Evolutionary conservation across 2,888 invertebrate species (phyloP).

Genomic region (Poecilus cupreus): DNA sequence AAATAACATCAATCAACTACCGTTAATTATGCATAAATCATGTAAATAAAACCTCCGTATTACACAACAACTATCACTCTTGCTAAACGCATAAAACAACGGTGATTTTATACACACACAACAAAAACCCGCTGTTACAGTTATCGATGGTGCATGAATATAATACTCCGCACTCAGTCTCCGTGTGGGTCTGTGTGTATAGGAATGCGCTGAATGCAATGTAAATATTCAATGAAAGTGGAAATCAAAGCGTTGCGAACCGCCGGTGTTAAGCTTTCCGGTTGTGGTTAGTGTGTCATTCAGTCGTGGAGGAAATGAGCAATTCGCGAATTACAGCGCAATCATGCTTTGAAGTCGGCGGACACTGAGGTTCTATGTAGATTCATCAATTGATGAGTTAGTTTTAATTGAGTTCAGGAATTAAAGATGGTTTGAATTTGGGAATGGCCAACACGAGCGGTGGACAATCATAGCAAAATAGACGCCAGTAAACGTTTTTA

Average conservation of each 20-base stretch:
- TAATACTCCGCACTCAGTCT: not conserved
- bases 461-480: too few species aligned
- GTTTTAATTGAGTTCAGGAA: not conserved
- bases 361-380: too few species aligned
- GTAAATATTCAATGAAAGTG: slow-evolving; percentile 34
- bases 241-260: slow-evolving; percentile 5
- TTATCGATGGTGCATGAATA: slow-evolving; percentile 28
- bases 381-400: too few species aligned
- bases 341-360: not conserved
- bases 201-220: not conserved
- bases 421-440: not conserved
- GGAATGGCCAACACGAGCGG: too few species aligned
- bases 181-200: not conserved
- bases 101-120: not conserved
- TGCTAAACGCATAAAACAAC: slow-evolving; percentile 14
- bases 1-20: slow-evolving; percentile 13
- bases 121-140: slow-evolving; percentile 29
- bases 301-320: slow-evolving; percentile 5
- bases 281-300: slow-evolving; percentile 35
- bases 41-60: not conserved
- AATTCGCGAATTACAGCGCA: not conserved
- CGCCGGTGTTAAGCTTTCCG: not conserved
- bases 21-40: slow-evolving; percentile 21
- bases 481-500: too few species aligned
- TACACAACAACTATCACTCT: slow-evolving; percentile 21